Base-by-base conservation (phyloP, 2,113 vertebrate species). In the Microcebus lehilahytsara region DNA sequence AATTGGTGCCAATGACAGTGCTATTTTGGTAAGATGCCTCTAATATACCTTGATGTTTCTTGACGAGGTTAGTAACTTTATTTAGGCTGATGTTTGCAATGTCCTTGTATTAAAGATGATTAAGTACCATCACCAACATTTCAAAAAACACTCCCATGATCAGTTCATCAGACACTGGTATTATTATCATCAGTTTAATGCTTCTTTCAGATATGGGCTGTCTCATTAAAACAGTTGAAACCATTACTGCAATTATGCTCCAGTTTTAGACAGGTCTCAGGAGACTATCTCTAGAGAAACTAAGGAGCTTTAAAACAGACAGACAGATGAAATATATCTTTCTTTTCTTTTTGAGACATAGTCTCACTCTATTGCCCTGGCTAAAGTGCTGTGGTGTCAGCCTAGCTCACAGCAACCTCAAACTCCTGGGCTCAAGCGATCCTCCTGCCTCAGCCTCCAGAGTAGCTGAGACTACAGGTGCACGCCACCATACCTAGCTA, bases 1-100 rank as follows among this genome's bases (percentile, higher is more conserved):
- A 95, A 81, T 46, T 22, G 5, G 46, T 92, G n/a, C 62, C 42
- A 34, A 75, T n/a, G 87, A 79, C 10, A 71, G 23, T 92, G 67
- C 17, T 83, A 80, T 53, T 79, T 46, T 88, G 46, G 46, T 53
- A 72, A 90, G 77, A 95, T 51, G 13, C 19, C 19, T 34, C 34
- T 51, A n/a, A 58, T 67, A 58, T 34, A 75, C 6, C 14, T n/a
- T 69, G 37, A 62, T 30, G 27, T 46, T 42, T 95, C 62, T 51
- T 71, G 16, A 74, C 67, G 46, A 62, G 53, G 37, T 56, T 66
- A 95, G 51, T 78, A 64, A 79, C 79, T 95, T 91, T 64, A 92
- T 91, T 91, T 64, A 92, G 66, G 42, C n/a, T 74, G 66, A 74
- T 53, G 74, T 92, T 66, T 95, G 58, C 17, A 87, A 46, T 64